phyloP scores from a whole-genome alignment of 2,113 vertebrate species.

The Hippopotamus amphibius region DNA sequence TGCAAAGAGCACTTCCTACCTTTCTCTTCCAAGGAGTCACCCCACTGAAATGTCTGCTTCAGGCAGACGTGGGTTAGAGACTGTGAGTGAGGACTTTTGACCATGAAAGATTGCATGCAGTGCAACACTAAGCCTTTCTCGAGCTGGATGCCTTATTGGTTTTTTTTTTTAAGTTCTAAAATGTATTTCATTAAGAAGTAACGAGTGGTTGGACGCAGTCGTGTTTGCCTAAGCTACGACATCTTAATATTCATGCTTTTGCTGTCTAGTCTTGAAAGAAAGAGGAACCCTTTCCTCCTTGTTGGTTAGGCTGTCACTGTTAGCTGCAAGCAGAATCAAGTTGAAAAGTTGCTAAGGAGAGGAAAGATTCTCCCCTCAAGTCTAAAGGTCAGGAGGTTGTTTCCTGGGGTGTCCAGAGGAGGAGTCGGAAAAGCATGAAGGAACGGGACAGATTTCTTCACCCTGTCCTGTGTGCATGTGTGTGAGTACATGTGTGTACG shows the following conservation, averaged over 20 bases:
- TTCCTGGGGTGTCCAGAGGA: background rate
- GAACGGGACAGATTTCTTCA: background rate
- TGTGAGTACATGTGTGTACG: rapidly evolving
- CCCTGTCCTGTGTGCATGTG: background rate
- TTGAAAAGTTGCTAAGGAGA: slow-evolving; percentile 17
- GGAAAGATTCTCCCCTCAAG: background rate
- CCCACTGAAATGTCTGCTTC: background rate
- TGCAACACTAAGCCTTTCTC: background rate
- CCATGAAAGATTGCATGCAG: rapidly evolving
- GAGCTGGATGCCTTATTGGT: too few relatives aligned
- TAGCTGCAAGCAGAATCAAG: background rate
- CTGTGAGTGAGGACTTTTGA: background rate
- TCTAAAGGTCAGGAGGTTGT: background rate
- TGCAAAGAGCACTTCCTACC: background rate
- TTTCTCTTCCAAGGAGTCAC: background rate
- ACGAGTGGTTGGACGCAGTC: rapidly evolving
- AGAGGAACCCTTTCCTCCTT: background rate
- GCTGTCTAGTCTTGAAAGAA: background rate
- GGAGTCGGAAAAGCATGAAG: background rate
- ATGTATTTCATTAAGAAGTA: background rate
- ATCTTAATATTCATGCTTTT: background rate
- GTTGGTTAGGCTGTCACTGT: background rate
- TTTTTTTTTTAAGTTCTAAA: too few relatives aligned
- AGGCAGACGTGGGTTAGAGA: background rate
- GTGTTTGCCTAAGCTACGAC: rapidly evolving